A percentile compares a stretch with the other conserved stretches of the same genome.
phyloP scores from a whole-genome alignment of 2,888 invertebrate species.

The Lottia gigantea region DNA sequence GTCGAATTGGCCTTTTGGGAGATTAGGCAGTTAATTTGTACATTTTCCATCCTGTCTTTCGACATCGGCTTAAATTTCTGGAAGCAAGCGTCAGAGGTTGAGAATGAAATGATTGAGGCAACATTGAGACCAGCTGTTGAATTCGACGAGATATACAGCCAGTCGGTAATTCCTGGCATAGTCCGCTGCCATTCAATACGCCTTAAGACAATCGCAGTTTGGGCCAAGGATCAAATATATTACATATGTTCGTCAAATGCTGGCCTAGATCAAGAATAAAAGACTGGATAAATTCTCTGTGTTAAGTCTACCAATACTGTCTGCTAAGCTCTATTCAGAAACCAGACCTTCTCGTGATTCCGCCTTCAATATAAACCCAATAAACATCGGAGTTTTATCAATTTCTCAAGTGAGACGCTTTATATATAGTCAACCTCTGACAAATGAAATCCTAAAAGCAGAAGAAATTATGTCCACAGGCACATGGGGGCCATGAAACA shows the following conservation, averaged over 20 bases:
- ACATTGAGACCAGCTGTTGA: conserved; percentile 8
- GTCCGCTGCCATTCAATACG: conserved; percentile 17
- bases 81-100: conserved; percentile 8
- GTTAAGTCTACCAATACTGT: not conserved
- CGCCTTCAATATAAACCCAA: not conserved
- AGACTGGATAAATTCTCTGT: not conserved
- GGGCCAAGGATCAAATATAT: conserved; percentile 21
- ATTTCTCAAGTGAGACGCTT: not conserved
- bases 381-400: not conserved
- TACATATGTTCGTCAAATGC: conserved; percentile 26
- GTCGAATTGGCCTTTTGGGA: conserved; percentile 3
- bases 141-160: conserved; percentile 1
- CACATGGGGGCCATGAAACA: not conserved
- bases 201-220: conserved; percentile 19
- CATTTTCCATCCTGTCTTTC: conserved; percentile 10
- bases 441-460: conserved; percentile 1
- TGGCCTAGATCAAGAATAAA: conserved; percentile 12
- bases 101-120: conserved; percentile 10
- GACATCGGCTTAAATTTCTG: conserved; percentile 7
- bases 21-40: conserved; percentile 6
- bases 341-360: not conserved
- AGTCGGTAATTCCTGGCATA: conserved; percentile 16
- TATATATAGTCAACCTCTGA: conserved; percentile 8
- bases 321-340: not conserved
- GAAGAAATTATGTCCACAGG: conserved; percentile 11